These are phyloP conservation scores for Nestor notabilis DNA, from an alignment of 2,113 vertebrate genomes.

Conservation along the genomic window DNA sequence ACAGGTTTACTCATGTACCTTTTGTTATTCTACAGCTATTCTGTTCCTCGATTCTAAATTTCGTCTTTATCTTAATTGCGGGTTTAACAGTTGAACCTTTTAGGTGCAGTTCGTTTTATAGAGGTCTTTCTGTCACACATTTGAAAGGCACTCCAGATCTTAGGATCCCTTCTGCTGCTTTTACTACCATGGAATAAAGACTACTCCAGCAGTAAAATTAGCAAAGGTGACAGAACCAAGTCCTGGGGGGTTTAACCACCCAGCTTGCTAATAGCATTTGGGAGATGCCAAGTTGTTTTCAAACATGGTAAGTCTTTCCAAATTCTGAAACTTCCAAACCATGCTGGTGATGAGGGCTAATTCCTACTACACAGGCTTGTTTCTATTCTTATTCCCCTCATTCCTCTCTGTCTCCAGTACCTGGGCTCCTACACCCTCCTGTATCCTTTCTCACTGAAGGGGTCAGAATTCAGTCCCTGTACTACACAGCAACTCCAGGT, in stretches of 20 bases:
- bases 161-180: not conserved
- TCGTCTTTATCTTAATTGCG: not conserved
- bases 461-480: not conserved
- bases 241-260: not conserved
- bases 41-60: not conserved
- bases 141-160: not conserved
- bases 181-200: not conserved
- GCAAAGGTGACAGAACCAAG: not conserved
- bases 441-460: accelerated
- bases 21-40: not conserved
- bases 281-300: not conserved
- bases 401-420: not conserved
- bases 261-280: not conserved
- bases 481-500: accelerated
- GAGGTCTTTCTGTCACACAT: not conserved
- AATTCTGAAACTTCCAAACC: not conserved
- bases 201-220: not conserved
- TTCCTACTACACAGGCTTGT: not conserved
- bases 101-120: not conserved
- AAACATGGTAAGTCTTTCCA: not conserved
- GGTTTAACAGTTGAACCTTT: not conserved
- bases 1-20: not conserved
- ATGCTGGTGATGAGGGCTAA: accelerated
- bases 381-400: not conserved
- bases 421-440: accelerated